Conservation (phyloP, 37 sponge, comb jelly and placozoan genomes). For the Axinella damicornis region DNA sequence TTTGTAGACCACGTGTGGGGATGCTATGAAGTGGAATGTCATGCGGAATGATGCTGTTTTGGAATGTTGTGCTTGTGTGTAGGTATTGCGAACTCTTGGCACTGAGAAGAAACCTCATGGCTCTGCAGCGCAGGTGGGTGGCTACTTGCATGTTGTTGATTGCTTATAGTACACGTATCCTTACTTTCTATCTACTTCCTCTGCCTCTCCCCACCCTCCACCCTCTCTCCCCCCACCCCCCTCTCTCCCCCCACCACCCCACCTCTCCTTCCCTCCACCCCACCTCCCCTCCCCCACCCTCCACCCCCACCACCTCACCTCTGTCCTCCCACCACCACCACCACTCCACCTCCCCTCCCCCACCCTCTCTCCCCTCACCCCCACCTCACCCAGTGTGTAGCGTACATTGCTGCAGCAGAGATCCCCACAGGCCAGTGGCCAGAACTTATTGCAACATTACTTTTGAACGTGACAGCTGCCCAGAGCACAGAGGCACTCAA, state of each 20-base stretch:
- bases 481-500: slow-evolving; percentile 70
- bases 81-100: slow-evolving; percentile 91
- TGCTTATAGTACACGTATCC: too few relatives aligned
- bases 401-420: slow-evolving; percentile 92
- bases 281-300: background rate
- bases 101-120: slow-evolving; percentile 86
- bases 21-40: background rate
- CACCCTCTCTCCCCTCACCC: background rate
- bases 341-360: background rate
- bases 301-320: too few relatives aligned
- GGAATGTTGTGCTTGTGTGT: background rate
- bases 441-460: slow-evolving; percentile 70
- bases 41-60: background rate
- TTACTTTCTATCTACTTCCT: too few relatives aligned
- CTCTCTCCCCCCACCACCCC: too few relatives aligned
- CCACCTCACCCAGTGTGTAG: slow-evolving; percentile 80
- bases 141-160: too few relatives aligned
- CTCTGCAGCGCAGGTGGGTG: slow-evolving; percentile 81
- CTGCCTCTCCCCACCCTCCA: too few relatives aligned
- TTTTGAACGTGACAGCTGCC: slow-evolving; percentile 43
- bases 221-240: too few relatives aligned
- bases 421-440: slow-evolving; percentile 86
- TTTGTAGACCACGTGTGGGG: background rate
- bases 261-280: too few relatives aligned
- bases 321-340: background rate